Evolutionary conservation across 2,113 vertebrate genomes (phyloP).

Genomic region (Pollachius pollachius): DNA sequence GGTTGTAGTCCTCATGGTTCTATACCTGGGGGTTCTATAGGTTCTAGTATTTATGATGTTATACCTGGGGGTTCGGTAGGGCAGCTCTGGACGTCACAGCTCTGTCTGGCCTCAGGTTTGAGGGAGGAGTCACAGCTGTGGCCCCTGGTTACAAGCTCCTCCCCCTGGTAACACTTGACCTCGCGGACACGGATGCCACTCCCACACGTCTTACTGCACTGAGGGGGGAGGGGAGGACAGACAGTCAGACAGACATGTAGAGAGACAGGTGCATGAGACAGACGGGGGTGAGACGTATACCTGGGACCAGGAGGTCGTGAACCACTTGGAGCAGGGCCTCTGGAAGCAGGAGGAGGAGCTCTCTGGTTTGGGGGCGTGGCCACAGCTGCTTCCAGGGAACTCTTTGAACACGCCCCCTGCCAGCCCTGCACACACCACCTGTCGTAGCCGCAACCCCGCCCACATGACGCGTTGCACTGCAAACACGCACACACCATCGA

Average conservation of each 20-base stretch:
- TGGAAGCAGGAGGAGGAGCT: slow-evolving; percentile 74
- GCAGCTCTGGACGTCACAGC: slow-evolving; percentile 73
- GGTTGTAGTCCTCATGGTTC: too few species aligned
- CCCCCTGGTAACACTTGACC: slow-evolving; percentile 84
- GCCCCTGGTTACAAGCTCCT: slow-evolving; percentile 64
- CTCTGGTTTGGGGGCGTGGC: slow-evolving; percentile 64
- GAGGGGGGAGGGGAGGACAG: slow-evolving; percentile 15
- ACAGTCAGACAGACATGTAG: not conserved
- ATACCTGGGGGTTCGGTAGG: slow-evolving; percentile 75
- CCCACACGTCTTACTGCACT: slow-evolving; percentile 88
- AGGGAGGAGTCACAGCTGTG: slow-evolving; percentile 75
- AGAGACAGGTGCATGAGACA: not conserved
- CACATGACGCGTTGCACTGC: slow-evolving; percentile 81
- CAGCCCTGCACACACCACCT: slow-evolving; percentile 76
- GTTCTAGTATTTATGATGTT: not conserved
- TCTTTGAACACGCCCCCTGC: slow-evolving; percentile 77
- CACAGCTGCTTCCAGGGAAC: slow-evolving; percentile 69
- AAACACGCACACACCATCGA: not conserved
- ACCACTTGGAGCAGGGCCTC: slow-evolving; percentile 81
- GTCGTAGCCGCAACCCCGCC: slow-evolving; percentile 73
- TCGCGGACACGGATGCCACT: slow-evolving; percentile 77
- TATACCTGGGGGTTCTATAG: slow-evolving; percentile 74
- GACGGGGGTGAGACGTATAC: slow-evolving; percentile 51
- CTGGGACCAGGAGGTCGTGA: slow-evolving; percentile 88
- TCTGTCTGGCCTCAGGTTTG: slow-evolving; percentile 76